Conservation (phyloP, 1,140 invertebrate genomes). For the Lucilia sericata region DNA sequence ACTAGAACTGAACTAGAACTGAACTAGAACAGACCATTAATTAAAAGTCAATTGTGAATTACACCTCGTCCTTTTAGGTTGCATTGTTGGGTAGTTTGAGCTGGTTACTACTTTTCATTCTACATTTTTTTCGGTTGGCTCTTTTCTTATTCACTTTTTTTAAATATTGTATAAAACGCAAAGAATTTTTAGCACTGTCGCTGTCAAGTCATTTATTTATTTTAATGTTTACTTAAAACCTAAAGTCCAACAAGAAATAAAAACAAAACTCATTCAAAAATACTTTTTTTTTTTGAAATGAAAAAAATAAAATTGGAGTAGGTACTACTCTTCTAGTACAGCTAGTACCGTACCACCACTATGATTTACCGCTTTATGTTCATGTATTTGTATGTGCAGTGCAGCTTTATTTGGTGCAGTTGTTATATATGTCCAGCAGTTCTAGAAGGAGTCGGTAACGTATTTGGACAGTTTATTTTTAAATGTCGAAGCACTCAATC, state of each 20-base stretch:
- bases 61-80: not conserved
- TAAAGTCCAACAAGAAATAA: slow-evolving; percentile 30
- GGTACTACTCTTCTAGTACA: not conserved
- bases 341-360: not conserved
- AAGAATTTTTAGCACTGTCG: slow-evolving; percentile 46
- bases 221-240: slow-evolving; percentile 47
- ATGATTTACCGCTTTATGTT: slow-evolving; percentile 35
- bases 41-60: not conserved
- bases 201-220: slow-evolving; percentile 48
- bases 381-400: not conserved
- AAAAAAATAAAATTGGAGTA: not conserved
- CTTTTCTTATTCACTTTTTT: not conserved
- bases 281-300: not conserved
- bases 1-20: too few relatives aligned
- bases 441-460: too few relatives aligned
- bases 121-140: slow-evolving; percentile 9
- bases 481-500: too few relatives aligned
- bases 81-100: not conserved
- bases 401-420: not conserved
- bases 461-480: too few relatives aligned
- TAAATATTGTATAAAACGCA: slow-evolving; percentile 35
- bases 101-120: not conserved
- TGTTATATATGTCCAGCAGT: not conserved
- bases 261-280: not conserved
- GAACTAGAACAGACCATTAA: too few relatives aligned